phyloP scores from a whole-genome alignment of 2,888 invertebrate genomes.

The Polydrusus cervinus region DNA sequence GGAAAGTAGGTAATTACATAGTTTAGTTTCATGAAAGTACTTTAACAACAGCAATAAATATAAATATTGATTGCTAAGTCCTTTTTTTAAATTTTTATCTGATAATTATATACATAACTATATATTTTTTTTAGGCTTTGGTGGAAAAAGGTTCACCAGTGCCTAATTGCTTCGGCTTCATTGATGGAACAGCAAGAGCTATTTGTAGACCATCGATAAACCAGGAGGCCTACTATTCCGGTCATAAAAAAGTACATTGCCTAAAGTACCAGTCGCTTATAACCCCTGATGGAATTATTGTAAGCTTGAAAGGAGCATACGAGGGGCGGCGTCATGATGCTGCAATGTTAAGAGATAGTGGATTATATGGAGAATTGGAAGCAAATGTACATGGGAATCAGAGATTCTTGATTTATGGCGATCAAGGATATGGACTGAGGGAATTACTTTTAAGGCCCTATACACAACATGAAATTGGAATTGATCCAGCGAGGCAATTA shows the following conservation, averaged over 20 bases:
- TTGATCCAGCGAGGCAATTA: too few relatives aligned
- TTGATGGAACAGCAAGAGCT: constrained; percentile 54
- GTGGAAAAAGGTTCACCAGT: constrained; percentile 22
- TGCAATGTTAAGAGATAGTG: too few relatives aligned
- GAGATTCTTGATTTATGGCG: too few relatives aligned
- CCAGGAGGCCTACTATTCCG: constrained; percentile 55
- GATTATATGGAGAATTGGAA: too few relatives aligned
- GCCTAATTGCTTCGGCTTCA: constrained; percentile 56
- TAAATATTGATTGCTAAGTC: not conserved
- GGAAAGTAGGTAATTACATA: not conserved
- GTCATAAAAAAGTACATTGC: constrained; percentile 46
- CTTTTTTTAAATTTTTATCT: not conserved
- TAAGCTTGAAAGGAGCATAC: too few relatives aligned
- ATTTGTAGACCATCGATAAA: constrained; percentile 54
- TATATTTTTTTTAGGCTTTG: constrained; percentile 3
- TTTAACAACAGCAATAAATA: not conserved
- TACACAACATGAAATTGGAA: too few relatives aligned
- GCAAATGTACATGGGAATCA: too few relatives aligned
- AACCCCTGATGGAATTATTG: too few relatives aligned
- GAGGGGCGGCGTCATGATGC: too few relatives aligned
- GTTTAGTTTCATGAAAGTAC: not conserved
- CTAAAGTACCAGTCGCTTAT: constrained; percentile 46
- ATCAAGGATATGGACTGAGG: too few relatives aligned
- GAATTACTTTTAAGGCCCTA: too few relatives aligned
- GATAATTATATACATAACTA: not conserved